phyloP scores from a whole-genome alignment of 2,888 invertebrate genomes.

The Cinara cedri region DNA sequence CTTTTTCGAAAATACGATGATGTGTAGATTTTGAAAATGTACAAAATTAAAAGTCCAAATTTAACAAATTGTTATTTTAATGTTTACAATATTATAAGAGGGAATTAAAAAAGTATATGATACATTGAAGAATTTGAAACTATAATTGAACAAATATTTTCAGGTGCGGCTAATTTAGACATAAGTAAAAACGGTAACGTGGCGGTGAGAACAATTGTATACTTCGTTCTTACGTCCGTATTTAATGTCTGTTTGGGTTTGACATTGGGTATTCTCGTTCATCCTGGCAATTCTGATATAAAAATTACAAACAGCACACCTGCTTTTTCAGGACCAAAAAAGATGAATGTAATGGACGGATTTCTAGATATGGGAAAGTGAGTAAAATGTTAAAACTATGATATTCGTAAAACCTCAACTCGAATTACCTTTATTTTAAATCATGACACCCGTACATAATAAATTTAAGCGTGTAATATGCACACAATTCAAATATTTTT shows the following conservation, averaged over 20 bases:
- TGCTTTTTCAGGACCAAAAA: slow-evolving; percentile 64
- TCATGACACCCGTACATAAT: neutral
- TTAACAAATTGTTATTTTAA: too few relatives aligned
- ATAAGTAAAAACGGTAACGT: slow-evolving; percentile 86
- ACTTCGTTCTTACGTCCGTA: slow-evolving; percentile 81
- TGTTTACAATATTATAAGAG: neutral
- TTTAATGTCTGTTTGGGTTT: slow-evolving; percentile 82
- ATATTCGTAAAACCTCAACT: neutral
- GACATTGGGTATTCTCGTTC: slow-evolving; percentile 73
- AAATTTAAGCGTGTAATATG: neutral
- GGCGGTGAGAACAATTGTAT: slow-evolving; percentile 79
- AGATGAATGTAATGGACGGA: slow-evolving; percentile 76
- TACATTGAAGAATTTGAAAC: too few relatives aligned
- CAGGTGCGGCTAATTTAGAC: slow-evolving; percentile 83
- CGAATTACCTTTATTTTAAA: neutral
- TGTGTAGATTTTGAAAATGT: too few relatives aligned
- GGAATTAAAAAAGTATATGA: neutral
- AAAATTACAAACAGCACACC: slow-evolving; percentile 53
- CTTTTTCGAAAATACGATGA: too few relatives aligned
- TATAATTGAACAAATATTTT: slow-evolving; percentile 58
- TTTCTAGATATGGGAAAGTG: slow-evolving; percentile 88
- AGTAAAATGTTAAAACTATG: slow-evolving; percentile 60
- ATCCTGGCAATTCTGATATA: slow-evolving; percentile 75
- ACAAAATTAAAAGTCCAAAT: too few relatives aligned
- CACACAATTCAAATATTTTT: too few relatives aligned